These are phyloP conservation scores for Operophtera brumata DNA, from an alignment of 2,888 invertebrate genomes.

Conservation along the genomic window DNA sequence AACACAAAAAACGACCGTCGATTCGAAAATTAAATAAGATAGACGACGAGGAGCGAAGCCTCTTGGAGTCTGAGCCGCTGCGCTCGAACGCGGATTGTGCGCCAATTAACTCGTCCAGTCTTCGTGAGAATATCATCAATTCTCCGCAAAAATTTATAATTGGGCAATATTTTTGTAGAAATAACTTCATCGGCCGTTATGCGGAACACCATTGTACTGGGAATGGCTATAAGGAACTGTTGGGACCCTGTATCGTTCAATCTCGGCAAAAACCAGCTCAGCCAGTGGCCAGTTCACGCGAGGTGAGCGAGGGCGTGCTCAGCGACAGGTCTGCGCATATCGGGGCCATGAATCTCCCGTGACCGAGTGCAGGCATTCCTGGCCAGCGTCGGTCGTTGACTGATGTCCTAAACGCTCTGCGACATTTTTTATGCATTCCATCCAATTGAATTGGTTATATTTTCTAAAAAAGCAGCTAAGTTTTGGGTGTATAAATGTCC, in stretches of 20 bases:
- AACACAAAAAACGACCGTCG: constrained; percentile 70
- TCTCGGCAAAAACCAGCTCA: constrained; percentile 33
- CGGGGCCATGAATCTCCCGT: constrained; percentile 18
- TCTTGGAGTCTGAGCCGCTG: constrained; percentile 12
- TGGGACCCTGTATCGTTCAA: constrained; percentile 30
- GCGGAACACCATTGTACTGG: constrained; percentile 31
- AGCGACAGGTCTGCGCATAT: constrained; percentile 21
- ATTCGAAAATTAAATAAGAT: constrained; percentile 57
- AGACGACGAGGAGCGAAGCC: constrained; percentile 33
- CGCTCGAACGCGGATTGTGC: constrained; percentile 46
- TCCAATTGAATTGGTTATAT: no score
- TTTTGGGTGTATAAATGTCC: not conserved
- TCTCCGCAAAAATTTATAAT: constrained; percentile 52
- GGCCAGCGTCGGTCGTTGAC: constrained; percentile 64
- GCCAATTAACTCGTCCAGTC: constrained; percentile 49
- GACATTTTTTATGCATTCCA: constrained; percentile 35
- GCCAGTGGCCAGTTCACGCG: constrained; percentile 18
- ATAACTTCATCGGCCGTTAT: constrained; percentile 39
- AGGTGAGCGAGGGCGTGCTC: constrained; percentile 6
- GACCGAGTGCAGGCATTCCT: constrained; percentile 32
- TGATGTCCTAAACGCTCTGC: constrained; percentile 53
- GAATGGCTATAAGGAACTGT: constrained; percentile 14
- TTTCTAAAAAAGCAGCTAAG: no score
- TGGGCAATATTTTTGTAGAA: constrained; percentile 43
- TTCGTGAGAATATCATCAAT: constrained; percentile 54